These are phyloP conservation scores for Ylistrum balloti DNA, from an alignment of 1,140 invertebrate genomes.

Conservation along the genomic window DNA sequence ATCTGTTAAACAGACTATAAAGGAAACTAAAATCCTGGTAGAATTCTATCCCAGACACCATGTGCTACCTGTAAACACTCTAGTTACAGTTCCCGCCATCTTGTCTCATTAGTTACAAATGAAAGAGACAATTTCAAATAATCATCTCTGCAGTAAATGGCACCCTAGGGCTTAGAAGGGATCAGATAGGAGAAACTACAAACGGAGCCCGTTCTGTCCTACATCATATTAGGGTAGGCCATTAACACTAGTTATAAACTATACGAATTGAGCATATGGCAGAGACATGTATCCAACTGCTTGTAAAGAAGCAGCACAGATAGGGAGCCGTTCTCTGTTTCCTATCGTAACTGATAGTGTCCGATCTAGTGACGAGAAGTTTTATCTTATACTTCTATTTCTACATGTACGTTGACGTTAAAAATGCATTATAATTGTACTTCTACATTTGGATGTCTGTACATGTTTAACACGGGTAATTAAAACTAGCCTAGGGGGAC, in stretches of 20 bases:
- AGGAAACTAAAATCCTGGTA: neutral
- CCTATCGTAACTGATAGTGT: neutral
- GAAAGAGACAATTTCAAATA: conserved; percentile 40
- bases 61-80: conserved; percentile 9
- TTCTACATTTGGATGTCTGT: neutral
- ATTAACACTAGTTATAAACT: neutral
- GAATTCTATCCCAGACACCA: neutral
- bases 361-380: conserved; percentile 11
- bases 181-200: neutral
- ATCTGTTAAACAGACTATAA: neutral
- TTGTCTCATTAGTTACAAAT: neutral
- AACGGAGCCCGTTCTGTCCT: neutral
- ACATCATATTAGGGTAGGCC: neutral
- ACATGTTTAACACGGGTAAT: neutral
- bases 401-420: neutral
- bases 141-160: neutral
- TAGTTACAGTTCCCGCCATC: neutral
- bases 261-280: neutral
- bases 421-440: conserved; percentile 20
- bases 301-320: conserved; percentile 12
- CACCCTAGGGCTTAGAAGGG: conserved; percentile 27
- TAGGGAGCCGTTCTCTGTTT: neutral
- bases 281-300: conserved; percentile 18
- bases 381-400: neutral
- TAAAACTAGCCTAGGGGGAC: neutral